Percentiles rank a stretch among this genome's conserved stretches.
Evolutionary conservation across 2,113 vertebrate genomes (phyloP).

Genomic region (Penelope pileata): DNA sequence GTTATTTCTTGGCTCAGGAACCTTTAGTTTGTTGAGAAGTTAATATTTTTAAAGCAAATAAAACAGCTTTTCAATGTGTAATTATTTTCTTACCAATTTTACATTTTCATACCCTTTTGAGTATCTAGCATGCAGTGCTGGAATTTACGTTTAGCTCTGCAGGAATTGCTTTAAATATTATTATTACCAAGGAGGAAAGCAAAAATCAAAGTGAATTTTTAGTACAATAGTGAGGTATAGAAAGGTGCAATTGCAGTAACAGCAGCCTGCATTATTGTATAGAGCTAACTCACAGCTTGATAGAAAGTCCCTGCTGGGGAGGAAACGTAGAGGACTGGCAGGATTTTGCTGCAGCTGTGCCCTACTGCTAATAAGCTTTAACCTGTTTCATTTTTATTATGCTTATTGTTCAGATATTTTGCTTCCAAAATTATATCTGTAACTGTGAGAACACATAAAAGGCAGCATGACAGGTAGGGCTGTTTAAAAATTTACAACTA

Average conservation of each 20-base stretch:
- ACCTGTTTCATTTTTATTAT: conserved; percentile 92
- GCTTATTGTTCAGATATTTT: conserved; percentile 92
- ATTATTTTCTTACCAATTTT: conserved; percentile 75
- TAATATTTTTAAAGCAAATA: conserved; percentile 64
- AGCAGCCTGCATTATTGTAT: conserved; percentile 80
- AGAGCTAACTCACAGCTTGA: conserved; percentile 82
- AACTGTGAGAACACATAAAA: conserved; percentile 76
- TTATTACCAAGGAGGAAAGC: conserved; percentile 73
- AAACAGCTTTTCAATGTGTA: conserved; percentile 60
- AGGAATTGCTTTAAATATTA: conserved; percentile 71
- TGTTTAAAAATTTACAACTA: conserved; percentile 80
- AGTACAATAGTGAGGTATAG: conserved; percentile 59
- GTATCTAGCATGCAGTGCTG: conserved; percentile 48
- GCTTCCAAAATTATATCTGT: conserved; percentile 83
- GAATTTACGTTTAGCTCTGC: conserved; percentile 70
- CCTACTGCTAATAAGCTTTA: conserved; percentile 90
- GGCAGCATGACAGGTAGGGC: conserved; percentile 55
- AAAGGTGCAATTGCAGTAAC: conserved; percentile 77
- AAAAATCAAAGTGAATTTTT: conserved; percentile 81
- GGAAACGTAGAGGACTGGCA: conserved; percentile 94
- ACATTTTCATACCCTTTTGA: conserved; percentile 65
- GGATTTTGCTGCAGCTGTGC: conserved; percentile 90
- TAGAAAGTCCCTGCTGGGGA: conserved; percentile 89
- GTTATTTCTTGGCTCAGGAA: conserved; percentile 55
- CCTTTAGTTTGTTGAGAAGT: conserved; percentile 55